Base-by-base conservation (phyloP, 2,888 invertebrate genomes). In the Rhagonycha fulva region DNA sequence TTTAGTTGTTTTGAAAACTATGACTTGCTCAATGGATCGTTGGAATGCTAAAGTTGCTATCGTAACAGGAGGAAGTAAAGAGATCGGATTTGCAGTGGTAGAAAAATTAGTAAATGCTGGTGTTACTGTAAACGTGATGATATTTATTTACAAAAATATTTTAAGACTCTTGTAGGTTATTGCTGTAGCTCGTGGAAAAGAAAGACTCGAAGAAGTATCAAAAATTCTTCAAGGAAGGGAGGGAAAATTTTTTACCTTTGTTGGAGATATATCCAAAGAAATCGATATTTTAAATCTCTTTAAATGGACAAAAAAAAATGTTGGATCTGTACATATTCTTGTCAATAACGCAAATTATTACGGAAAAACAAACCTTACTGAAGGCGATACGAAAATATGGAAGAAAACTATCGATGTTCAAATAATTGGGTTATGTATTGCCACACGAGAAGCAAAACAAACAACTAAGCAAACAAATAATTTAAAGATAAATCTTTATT, bases 371-470 rank as follows among this genome's bases (percentile, higher is more conserved):
- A 76, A 75, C 7, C 69, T 81, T 0, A 69, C 75, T 10, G 77
- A 78, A 14, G 84, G 84, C 9, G 76, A 82, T 61, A 78, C 80
- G 9, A 71, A 76, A 10, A 72, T 75, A 2, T 84, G 84, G 83
- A 78, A 74, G 28, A 72, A 77, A 62, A 78, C 83, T 9, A 28
- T 83, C 9, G 81, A 83, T 70, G 81, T 82, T 9, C 83, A 84
- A 68, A 70, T 84, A 0, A 60, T 83, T 9, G 83, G 78, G 4
- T 68, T 72, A 30, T 72, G 68, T 10, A 74, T 83, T 7, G 81
- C 80, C 11, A 77, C 80, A 3, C 69, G 80, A 14, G 19, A 19
- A 19, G 19, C 2, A 19, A 19, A 19, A 19, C 1, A 19, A 19
- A 19, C 19, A 19, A 19, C 1, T 19, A 19, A 19, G 19, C 1